Evolutionary conservation across 1,140 invertebrate species (phyloP).

Genomic region (Bombus picipes): DNA sequence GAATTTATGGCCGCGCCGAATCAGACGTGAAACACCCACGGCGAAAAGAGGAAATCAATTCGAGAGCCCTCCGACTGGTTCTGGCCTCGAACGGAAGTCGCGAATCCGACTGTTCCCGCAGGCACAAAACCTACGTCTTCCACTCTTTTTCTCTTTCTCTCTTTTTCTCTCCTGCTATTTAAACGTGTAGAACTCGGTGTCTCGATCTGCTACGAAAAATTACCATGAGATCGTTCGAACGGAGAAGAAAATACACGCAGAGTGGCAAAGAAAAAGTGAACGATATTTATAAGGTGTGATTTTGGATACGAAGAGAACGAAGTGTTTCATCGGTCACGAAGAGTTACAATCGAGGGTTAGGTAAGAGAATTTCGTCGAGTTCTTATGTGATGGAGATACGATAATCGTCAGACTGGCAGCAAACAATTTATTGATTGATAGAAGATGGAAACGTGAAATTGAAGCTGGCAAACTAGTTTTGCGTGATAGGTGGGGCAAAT

Average conservation of each 20-base stretch:
- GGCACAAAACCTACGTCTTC: neutral
- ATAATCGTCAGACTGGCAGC: neutral
- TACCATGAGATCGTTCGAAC: neutral
- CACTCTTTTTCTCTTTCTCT: neutral
- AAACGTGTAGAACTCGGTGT: neutral
- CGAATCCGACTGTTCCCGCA: conserved; percentile 54
- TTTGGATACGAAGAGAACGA: no score
- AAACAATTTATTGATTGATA: neutral
- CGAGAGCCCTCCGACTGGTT: conserved; percentile 50
- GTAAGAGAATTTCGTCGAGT: neutral
- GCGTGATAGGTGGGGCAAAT: neutral
- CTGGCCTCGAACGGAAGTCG: conserved; percentile 53
- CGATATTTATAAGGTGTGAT: neutral
- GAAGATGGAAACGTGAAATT: neutral
- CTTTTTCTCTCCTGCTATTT: neutral
- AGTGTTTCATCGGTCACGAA: conserved; percentile 9
- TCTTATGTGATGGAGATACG: neutral
- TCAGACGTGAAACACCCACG: conserved; percentile 63
- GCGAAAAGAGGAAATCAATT: conserved; percentile 66
- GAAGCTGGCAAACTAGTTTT: neutral
- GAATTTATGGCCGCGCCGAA: conserved; percentile 62
- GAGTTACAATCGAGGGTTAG: neutral
- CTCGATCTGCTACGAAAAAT: neutral
- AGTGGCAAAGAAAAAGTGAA: no score
- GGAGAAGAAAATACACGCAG: neutral